Percentiles rank a stretch among this genome's conserved stretches.
Evolutionary conservation across 2,113 vertebrate genomes (phyloP).

Genomic region (Melanostigma gelatinosum): DNA sequence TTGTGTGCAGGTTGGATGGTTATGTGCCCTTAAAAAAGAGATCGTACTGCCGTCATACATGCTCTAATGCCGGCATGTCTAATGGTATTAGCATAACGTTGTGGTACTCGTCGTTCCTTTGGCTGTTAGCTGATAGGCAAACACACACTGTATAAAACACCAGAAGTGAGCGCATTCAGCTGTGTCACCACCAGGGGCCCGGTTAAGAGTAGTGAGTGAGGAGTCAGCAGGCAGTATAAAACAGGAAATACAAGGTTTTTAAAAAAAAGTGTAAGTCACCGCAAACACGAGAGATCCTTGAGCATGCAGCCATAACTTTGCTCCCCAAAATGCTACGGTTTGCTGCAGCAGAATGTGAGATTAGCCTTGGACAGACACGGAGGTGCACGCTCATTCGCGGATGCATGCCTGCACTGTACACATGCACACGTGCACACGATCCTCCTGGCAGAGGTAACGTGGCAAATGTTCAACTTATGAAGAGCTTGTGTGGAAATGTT

Average conservation of each 20-base stretch:
- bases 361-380: neutral
- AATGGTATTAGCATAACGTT: too few species aligned
- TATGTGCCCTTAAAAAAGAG: neutral
- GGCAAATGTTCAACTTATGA: neutral
- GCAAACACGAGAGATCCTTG: neutral
- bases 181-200: neutral
- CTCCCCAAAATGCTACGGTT: neutral
- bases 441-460: neutral
- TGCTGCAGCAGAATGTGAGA: neutral
- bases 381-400: neutral
- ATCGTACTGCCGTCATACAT: neutral
- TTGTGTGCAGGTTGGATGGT: neutral
- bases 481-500: neutral
- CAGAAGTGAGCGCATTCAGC: neutral
- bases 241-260: too few species aligned
- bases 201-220: neutral
- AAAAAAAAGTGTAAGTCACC: too few species aligned
- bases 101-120: too few species aligned
- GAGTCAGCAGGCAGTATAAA: neutral
- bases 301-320: neutral
- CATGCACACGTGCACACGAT: neutral
- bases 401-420: neutral
- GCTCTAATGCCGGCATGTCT: neutral
- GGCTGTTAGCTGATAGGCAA: neutral
- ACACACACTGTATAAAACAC: neutral